Conservation (phyloP, 2,888 invertebrate genomes). For the Neoaliturus tenellus region DNA sequence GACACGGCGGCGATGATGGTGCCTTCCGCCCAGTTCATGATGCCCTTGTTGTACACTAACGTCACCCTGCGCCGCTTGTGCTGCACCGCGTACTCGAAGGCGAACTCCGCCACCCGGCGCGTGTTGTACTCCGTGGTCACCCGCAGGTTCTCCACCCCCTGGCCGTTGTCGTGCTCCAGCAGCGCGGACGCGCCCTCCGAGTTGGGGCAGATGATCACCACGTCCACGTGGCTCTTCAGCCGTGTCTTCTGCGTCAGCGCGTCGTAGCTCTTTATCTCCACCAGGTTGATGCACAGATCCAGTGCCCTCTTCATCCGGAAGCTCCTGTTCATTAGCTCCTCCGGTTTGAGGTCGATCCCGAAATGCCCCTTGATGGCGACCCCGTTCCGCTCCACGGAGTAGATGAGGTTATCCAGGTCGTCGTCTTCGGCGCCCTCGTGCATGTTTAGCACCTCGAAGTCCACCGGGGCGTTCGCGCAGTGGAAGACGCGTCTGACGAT, state of each 20-base stretch:
- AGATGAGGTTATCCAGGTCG: constrained; percentile 38
- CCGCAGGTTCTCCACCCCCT: constrained; percentile 4
- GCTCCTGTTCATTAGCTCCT: not conserved
- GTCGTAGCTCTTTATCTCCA: constrained; percentile 17
- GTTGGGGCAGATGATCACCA: constrained; percentile 35
- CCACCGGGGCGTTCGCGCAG: constrained; percentile 8
- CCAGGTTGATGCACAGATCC: constrained; percentile 21
- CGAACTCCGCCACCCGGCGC: constrained; percentile 34
- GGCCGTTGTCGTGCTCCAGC: constrained; percentile 33
- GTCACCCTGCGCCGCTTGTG: not conserved
- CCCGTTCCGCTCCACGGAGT: constrained; percentile 48
- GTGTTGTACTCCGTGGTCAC: constrained; percentile 34
- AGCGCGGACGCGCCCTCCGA: constrained; percentile 29
- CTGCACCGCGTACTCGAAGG: constrained; percentile 26
- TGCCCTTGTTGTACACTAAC: constrained; percentile 17
- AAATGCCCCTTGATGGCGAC: constrained; percentile 41
- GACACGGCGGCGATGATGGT: not conserved
- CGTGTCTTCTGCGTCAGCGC: constrained; percentile 33
- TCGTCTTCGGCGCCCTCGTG: not conserved
- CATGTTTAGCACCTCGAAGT: constrained; percentile 32
- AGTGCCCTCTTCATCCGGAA: not conserved
- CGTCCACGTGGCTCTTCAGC: not conserved
- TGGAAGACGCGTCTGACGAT: not conserved
- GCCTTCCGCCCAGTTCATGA: constrained; percentile 28
- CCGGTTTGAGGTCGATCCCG: not conserved